Percentiles rank a stretch among this genome's conserved stretches.
Evolutionary conservation across 64 coral and sea anemone species (phyloP).

Genomic region (Actinia equina): DNA sequence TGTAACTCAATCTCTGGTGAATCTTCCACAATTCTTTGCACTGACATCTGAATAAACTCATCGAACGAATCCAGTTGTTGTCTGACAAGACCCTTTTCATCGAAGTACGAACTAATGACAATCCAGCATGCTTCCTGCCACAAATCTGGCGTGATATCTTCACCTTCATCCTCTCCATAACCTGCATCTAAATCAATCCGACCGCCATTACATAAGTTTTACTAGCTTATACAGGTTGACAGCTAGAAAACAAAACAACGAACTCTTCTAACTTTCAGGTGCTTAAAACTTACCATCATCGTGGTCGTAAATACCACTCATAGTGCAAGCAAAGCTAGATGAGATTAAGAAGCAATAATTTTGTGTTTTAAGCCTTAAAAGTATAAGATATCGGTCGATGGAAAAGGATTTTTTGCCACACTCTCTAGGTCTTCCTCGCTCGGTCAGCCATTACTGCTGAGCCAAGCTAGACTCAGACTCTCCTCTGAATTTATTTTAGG

Average conservation of each 20-base stretch:
- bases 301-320: slow-evolving; percentile 83
- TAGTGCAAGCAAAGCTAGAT: not conserved
- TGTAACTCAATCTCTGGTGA: slow-evolving; percentile 98
- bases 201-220: not conserved
- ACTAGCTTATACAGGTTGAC: not conserved
- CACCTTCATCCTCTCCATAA: slow-evolving; percentile 92
- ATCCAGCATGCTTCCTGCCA: slow-evolving; percentile 99
- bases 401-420: slow-evolving; percentile 24
- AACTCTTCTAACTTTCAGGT: not conserved
- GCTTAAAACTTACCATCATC: slow-evolving; percentile 79
- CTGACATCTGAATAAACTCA: slow-evolving; percentile 99
- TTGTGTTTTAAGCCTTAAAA: not conserved
- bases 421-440: not conserved
- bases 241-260: slow-evolving; percentile 14
- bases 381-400: slow-evolving; percentile 32
- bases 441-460: slow-evolving; percentile 83
- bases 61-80: slow-evolving; percentile 99
- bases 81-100: slow-evolving; percentile 96
- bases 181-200: slow-evolving; percentile 50
- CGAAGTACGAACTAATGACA: slow-evolving; percentile 99
- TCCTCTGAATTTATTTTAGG: not conserved
- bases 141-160: slow-evolving; percentile 94
- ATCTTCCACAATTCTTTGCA: slow-evolving; percentile 97
- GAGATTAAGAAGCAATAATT: slow-evolving; percentile 14
- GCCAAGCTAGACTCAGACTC: slow-evolving; percentile 6